phyloP scores from a whole-genome alignment of 2,797 vertebrate genomes.

The Toxotes lorentzi region DNA sequence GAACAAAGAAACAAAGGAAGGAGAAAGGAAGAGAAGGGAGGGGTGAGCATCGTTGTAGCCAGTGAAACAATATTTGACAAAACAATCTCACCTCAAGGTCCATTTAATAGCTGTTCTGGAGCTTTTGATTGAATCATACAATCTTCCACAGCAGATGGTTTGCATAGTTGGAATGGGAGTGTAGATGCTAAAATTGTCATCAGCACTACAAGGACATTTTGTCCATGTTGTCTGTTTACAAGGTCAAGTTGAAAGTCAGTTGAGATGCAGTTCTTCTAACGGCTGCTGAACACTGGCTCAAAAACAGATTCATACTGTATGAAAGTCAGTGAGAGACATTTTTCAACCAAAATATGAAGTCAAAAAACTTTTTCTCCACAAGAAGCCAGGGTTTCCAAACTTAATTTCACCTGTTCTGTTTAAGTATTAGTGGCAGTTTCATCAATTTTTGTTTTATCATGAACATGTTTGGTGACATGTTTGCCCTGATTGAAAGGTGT shows the following conservation, averaged over 20 bases:
- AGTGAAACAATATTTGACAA: background rate
- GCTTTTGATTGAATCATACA: background rate
- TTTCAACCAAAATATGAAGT: background rate
- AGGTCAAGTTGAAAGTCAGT: background rate
- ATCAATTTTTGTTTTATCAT: background rate
- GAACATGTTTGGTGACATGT: background rate
- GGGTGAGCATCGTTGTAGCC: background rate
- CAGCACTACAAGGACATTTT: background rate
- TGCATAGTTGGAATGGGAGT: background rate
- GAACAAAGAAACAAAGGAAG: background rate
- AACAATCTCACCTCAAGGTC: conserved; percentile 1
- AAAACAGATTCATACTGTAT: background rate
- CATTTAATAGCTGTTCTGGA: background rate
- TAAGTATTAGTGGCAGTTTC: background rate
- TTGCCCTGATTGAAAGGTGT: background rate
- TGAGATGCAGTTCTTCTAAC: background rate
- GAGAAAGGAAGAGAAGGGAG: background rate
- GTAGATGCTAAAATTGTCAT: conserved; percentile 6
- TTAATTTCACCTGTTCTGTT: background rate
- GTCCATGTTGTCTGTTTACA: background rate
- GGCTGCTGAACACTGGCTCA: background rate
- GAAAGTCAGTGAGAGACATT: background rate
- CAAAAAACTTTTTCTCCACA: background rate
- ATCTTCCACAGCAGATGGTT: conserved; percentile 2
- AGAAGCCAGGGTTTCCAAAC: background rate